Evolutionary conservation across 2,888 invertebrate species (phyloP).

Genomic region (Kuschelorhynchus macadamiae): DNA sequence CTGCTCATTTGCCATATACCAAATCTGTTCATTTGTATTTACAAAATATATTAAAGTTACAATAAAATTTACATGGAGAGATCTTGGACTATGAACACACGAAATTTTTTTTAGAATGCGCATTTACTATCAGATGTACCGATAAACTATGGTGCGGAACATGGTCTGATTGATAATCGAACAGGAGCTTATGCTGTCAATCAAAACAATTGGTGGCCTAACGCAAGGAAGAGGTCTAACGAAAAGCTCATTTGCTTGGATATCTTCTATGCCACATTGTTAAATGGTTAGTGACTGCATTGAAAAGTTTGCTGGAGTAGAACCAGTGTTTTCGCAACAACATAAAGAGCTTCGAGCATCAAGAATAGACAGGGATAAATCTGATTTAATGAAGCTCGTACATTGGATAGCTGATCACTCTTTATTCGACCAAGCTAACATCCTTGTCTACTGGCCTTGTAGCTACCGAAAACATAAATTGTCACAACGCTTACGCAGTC

Average conservation of each 20-base stretch:
- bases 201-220: constrained; percentile 3
- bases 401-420: neutral
- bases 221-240: constrained; percentile 6
- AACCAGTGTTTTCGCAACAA: constrained; percentile 1
- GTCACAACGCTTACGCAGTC: no score
- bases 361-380: neutral
- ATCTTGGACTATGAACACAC: no score
- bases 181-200: neutral
- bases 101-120: neutral
- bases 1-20: neutral
- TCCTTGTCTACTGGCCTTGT: no score
- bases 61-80: neutral
- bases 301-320: constrained; percentile 3
- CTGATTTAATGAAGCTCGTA: neutral
- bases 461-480: no score
- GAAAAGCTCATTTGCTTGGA: constrained; percentile 2
- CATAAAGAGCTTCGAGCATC: neutral
- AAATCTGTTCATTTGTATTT: constrained; percentile 6
- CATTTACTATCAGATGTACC: neutral
- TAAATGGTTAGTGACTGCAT: neutral
- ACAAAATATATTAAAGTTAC: neutral
- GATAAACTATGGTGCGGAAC: neutral
- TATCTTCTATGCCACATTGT: constrained; percentile 1
- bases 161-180: neutral
- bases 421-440: no score